These are phyloP conservation scores for Therioaphis trifolii DNA, from an alignment of 2,888 invertebrate genomes.

Conservation along the genomic window DNA sequence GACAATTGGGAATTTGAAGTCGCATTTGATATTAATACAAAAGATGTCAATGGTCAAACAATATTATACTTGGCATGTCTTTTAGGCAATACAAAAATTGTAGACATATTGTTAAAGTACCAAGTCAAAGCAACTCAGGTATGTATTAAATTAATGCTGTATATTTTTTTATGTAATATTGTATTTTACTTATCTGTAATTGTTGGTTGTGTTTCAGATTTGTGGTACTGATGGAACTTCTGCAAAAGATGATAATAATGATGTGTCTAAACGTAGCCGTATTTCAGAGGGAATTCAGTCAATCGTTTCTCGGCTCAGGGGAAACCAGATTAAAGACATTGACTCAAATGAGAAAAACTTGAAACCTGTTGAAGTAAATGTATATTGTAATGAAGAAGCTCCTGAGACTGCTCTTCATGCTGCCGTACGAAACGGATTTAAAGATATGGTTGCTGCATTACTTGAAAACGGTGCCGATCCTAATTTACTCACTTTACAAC, in stretches of 20 bases:
- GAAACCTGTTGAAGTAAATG: constrained; percentile 80
- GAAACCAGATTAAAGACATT: constrained; percentile 70
- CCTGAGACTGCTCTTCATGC: constrained; percentile 86
- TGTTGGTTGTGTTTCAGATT: constrained; percentile 30
- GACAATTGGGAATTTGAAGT: constrained; percentile 85
- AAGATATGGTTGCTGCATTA: constrained; percentile 77
- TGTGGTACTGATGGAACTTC: constrained; percentile 37
- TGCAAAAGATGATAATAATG: constrained; percentile 51
- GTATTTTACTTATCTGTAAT: neutral
- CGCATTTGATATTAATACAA: constrained; percentile 93
- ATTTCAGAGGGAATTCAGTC: constrained; percentile 90
- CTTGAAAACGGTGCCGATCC: constrained; percentile 85
- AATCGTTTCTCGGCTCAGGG: constrained; percentile 82
- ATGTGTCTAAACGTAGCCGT: constrained; percentile 73
- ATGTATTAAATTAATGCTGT: constrained; percentile 8
- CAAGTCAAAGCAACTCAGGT: constrained; percentile 72
- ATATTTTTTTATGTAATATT: neutral
- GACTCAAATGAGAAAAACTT: constrained; percentile 70
- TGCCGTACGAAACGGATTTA: constrained; percentile 81
- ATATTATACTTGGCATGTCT: constrained; percentile 90
- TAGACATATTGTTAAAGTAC: constrained; percentile 81
- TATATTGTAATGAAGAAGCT: constrained; percentile 80
- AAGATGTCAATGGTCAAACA: constrained; percentile 90
- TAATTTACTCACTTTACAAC: constrained; percentile 74
- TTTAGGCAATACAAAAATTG: constrained; percentile 82